These are phyloP conservation scores for Eilema griseolum DNA, from an alignment of 2,888 invertebrate species.

Conservation along the genomic window DNA sequence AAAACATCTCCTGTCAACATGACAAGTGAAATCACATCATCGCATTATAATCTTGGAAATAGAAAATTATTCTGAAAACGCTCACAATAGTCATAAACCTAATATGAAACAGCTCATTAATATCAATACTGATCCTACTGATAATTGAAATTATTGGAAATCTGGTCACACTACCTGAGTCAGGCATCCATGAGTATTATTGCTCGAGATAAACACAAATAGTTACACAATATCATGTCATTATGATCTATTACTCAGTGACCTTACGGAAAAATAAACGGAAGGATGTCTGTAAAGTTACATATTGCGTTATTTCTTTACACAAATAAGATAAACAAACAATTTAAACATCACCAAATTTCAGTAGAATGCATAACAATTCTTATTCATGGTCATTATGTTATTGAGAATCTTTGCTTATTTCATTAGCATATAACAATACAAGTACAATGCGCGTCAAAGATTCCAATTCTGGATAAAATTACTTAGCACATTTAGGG, in stretches of 20 bases:
- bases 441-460: conserved; percentile 72
- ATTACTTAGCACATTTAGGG: conserved; percentile 72
- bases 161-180: background rate
- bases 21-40: background rate
- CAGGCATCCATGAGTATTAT: background rate
- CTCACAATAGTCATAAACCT: background rate
- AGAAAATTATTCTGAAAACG: no score
- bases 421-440: conserved; percentile 60
- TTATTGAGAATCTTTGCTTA: conserved; percentile 78
- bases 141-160: background rate
- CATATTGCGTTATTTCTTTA: conserved; percentile 38
- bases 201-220: conserved; percentile 3
- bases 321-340: conserved; percentile 56
- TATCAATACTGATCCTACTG: no score
- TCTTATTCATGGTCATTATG: conserved; percentile 79
- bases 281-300: conserved; percentile 53
- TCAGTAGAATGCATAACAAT: conserved; percentile 69
- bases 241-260: conserved; percentile 1
- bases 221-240: conserved; percentile 15
- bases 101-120: background rate
- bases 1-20: no score
- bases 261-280: conserved; percentile 39
- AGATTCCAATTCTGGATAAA: conserved; percentile 73
- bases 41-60: background rate
- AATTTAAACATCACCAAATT: conserved; percentile 59